These are phyloP conservation scores for Craniophora ligustri DNA, from an alignment of 2,888 invertebrate species.

Conservation along the genomic window DNA sequence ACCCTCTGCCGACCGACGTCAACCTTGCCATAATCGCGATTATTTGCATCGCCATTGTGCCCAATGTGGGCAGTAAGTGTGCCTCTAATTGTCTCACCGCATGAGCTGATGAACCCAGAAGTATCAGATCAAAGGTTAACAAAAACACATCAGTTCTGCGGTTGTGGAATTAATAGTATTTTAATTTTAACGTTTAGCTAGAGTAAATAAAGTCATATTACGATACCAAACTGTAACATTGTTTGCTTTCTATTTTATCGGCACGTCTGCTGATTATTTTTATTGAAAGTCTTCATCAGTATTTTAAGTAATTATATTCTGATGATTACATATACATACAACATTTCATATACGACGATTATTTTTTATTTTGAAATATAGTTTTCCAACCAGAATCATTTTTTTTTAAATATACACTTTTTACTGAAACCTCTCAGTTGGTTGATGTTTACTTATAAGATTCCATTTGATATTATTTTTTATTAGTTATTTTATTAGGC, in stretches of 20 bases:
- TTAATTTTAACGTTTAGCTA: constrained; percentile 29
- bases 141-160: constrained; percentile 10
- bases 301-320: constrained; percentile 25
- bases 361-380: too few species aligned
- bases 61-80: constrained; percentile 72
- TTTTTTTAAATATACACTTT: too few species aligned
- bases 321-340: background rate
- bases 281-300: constrained; percentile 47
- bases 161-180: constrained; percentile 35
- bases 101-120: constrained; percentile 48
- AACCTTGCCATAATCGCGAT: constrained; percentile 88
- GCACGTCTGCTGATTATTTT: constrained; percentile 52
- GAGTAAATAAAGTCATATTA: constrained; percentile 37
- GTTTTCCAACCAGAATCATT: too few species aligned
- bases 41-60: constrained; percentile 87
- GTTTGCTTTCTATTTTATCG: constrained; percentile 61
- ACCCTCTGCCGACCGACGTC: constrained; percentile 85
- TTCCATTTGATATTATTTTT: too few species aligned
- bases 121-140: constrained; percentile 14
- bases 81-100: constrained; percentile 74
- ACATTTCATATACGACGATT: too few species aligned
- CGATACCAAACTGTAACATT: constrained; percentile 46
- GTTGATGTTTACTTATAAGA: too few species aligned
- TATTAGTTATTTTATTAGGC: too few species aligned
- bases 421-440: too few species aligned